These are phyloP conservation scores for Falco columbarius DNA, from an alignment of 2,797 vertebrate species.

Conservation along the genomic window DNA sequence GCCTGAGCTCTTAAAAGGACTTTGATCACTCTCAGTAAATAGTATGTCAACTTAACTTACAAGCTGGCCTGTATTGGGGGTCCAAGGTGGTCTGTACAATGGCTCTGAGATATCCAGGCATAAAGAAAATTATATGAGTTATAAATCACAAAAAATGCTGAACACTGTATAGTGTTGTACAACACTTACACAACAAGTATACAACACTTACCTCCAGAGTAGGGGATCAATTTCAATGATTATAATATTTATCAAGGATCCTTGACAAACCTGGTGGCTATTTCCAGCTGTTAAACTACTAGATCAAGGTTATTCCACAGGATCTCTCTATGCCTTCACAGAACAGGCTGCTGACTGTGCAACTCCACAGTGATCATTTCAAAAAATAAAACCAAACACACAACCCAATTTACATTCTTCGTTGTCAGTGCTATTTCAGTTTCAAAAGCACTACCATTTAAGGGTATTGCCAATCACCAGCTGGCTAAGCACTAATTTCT, in stretches of 20 bases:
- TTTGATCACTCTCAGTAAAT: not conserved
- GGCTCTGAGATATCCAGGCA: not conserved
- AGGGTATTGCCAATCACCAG: constrained; percentile 25
- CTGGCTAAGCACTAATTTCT: not conserved
- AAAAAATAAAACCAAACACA: not conserved
- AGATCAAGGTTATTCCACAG: not conserved
- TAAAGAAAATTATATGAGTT: not conserved
- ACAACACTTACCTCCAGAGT: not conserved
- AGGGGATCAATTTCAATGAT: not conserved
- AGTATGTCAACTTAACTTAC: not conserved
- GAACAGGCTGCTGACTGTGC: not conserved
- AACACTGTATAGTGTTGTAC: no score
- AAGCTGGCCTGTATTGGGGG: rapidly evolving
- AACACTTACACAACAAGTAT: no score
- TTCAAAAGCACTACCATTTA: not conserved
- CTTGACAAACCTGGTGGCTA: not conserved
- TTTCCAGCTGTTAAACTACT: not conserved
- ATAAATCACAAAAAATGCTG: not conserved
- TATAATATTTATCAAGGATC: not conserved
- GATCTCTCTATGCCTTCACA: not conserved
- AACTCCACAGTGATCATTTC: not conserved
- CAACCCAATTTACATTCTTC: not conserved
- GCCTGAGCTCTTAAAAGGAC: not conserved
- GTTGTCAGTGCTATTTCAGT: not conserved
- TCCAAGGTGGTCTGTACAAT: not conserved